Conservation (phyloP, 2,113 vertebrate species). For the Athene cunicularia region DNA sequence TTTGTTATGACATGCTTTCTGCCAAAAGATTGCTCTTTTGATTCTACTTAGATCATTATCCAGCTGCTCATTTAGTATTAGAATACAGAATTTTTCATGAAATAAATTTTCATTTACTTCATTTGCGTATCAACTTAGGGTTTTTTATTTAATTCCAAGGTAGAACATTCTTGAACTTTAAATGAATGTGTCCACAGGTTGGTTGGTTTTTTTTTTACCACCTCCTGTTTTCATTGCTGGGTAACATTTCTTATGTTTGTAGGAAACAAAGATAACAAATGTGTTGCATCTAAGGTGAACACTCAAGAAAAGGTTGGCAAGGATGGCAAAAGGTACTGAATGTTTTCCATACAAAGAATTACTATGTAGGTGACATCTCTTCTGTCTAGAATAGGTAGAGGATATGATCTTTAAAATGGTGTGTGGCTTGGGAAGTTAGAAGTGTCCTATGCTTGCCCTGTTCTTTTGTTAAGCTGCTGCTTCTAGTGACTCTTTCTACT, state of each 20-base stretch:
- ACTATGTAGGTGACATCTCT: not conserved
- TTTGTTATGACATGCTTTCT: not conserved
- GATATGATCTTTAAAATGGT: not conserved
- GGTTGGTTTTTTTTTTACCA: not conserved
- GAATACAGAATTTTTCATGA: not conserved
- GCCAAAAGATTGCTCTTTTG: not conserved
- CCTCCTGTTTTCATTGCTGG: not conserved
- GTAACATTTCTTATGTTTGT: not conserved
- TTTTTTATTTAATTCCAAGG: not conserved
- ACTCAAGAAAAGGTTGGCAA: not conserved
- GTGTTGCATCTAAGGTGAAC: not conserved
- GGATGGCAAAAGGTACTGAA: not conserved
- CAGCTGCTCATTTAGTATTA: not conserved
- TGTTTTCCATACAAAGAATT: not conserved
- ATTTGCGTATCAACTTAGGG: not conserved
- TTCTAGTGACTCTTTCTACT: not conserved
- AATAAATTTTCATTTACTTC: not conserved
- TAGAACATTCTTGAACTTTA: not conserved
- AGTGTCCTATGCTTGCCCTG: not conserved
- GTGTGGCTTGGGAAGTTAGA: not conserved
- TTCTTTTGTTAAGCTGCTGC: not conserved
- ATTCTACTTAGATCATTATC: not conserved
- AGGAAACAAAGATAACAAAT: not conserved
- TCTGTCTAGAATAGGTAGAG: not conserved
- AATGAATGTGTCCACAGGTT: not conserved